Percentiles rank a stretch among this genome's conserved stretches.
These are phyloP conservation scores for Manis javanica DNA, from an alignment of 2,797 vertebrate species.

Conservation along the genomic window DNA sequence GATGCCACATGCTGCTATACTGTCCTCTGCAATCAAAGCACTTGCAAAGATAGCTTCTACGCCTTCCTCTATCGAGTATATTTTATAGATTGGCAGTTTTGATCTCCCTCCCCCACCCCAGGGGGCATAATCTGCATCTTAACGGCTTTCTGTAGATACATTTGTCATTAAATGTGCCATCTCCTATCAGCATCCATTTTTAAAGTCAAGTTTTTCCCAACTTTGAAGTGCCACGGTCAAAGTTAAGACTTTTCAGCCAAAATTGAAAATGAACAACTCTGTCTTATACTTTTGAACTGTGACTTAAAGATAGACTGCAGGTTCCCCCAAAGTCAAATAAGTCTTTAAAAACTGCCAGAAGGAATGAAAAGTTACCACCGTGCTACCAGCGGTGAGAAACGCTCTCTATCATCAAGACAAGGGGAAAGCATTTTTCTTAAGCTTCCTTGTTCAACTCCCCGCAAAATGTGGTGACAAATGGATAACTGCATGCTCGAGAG, in stretches of 20 bases:
- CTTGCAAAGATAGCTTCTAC: conserved; percentile 87
- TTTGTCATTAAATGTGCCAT: conserved; percentile 92
- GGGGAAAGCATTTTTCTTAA: conserved; percentile 81
- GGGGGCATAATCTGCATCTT: conserved; percentile 91
- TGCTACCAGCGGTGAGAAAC: conserved; percentile 75
- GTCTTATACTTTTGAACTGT: conserved; percentile 84
- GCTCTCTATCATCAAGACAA: conserved; percentile 72
- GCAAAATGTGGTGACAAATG: conserved; percentile 59
- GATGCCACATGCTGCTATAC: conserved; percentile 91
- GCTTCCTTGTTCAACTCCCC: conserved; percentile 61
- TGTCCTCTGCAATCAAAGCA: conserved; percentile 92
- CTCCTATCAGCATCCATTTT: conserved; percentile 89
- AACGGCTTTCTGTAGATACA: conserved; percentile 91
- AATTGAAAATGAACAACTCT: conserved; percentile 87
- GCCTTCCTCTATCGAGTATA: conserved; percentile 89
- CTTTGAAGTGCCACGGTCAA: conserved; percentile 89
- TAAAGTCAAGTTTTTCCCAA: conserved; percentile 88
- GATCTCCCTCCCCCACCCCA: conserved; percentile 87
- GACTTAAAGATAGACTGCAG: conserved; percentile 82
- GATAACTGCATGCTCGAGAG: neutral
- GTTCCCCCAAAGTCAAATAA: conserved; percentile 81
- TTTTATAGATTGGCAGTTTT: conserved; percentile 92
- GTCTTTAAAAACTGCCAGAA: conserved; percentile 81
- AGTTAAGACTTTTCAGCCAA: conserved; percentile 87
- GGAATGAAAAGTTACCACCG: conserved; percentile 78